Percentiles rank a stretch among this genome's conserved stretches.
Evolutionary conservation across 1,140 invertebrate species (phyloP).

Genomic region (Aphis gossypii): DNA sequence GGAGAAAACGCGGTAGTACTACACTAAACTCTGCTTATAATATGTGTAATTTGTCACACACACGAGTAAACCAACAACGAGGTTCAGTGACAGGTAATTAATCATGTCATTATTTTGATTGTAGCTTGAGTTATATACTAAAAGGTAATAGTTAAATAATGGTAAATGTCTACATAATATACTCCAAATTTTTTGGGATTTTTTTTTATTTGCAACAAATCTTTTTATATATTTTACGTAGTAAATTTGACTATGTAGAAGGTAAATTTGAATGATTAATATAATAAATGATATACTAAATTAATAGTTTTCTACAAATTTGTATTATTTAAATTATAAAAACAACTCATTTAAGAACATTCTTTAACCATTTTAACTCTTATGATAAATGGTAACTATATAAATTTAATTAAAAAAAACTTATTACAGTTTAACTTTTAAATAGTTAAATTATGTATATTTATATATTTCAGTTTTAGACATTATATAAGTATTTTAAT

Average conservation of each 20-base stretch:
- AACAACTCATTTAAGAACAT: background rate
- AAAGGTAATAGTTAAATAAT: background rate
- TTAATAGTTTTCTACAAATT: too few relatives aligned
- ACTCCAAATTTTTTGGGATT: background rate
- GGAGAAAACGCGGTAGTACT: constrained; percentile 69
- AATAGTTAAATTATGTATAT: too few relatives aligned
- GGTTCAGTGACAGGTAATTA: constrained; percentile 26
- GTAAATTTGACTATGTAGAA: too few relatives aligned
- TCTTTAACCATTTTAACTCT: background rate
- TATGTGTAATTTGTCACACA: constrained; percentile 47
- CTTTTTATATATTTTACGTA: background rate
- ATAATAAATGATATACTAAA: too few relatives aligned
- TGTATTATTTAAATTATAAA: background rate
- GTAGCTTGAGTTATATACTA: background rate
- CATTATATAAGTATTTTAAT: too few relatives aligned
- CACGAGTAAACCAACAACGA: constrained; percentile 18
- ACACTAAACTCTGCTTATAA: constrained; percentile 59
- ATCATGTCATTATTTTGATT: background rate
- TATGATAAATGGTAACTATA: background rate
- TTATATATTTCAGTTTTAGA: too few relatives aligned
- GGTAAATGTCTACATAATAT: background rate
- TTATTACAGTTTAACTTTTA: background rate
- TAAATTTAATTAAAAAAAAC: background rate
- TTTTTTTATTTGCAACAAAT: background rate
- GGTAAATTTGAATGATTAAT: too few relatives aligned